Evolutionary conservation across 2,797 vertebrate genomes (phyloP).

Genomic region (Cossypha polioptera): DNA sequence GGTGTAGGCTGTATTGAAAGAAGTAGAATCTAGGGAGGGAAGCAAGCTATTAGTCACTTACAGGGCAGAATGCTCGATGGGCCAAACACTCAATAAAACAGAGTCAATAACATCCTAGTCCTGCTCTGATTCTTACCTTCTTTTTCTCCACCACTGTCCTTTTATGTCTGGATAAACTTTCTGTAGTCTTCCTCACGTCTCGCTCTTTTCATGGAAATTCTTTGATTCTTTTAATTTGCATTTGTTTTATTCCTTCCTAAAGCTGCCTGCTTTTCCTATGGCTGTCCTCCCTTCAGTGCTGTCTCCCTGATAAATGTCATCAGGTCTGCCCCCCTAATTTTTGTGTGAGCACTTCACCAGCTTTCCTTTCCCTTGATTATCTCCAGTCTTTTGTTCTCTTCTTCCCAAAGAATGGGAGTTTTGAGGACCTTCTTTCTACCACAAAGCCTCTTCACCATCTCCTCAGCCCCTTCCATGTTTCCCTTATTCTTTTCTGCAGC

Average conservation of each 20-base stretch:
- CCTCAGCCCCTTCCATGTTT: neutral
- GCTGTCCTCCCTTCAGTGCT: neutral
- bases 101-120: neutral
- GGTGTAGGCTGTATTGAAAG: neutral
- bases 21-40: neutral
- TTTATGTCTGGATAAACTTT: neutral
- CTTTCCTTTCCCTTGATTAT: neutral
- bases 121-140: neutral
- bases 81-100: neutral
- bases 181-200: neutral
- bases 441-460: neutral
- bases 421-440: neutral
- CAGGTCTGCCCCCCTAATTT: neutral
- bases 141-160: neutral
- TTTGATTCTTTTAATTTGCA: neutral
- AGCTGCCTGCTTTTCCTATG: neutral
- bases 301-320: neutral
- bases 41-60: neutral
- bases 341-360: neutral
- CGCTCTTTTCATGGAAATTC: neutral
- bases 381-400: neutral
- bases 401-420: neutral
- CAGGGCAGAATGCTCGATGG: neutral
- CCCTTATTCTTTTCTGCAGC: neutral
- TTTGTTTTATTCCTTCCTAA: neutral